Percentiles rank a stretch among this genome's conserved stretches.
These are phyloP conservation scores for Calyptomena viridis DNA, from an alignment of 2,113 vertebrate genomes.

Conservation along the genomic window DNA sequence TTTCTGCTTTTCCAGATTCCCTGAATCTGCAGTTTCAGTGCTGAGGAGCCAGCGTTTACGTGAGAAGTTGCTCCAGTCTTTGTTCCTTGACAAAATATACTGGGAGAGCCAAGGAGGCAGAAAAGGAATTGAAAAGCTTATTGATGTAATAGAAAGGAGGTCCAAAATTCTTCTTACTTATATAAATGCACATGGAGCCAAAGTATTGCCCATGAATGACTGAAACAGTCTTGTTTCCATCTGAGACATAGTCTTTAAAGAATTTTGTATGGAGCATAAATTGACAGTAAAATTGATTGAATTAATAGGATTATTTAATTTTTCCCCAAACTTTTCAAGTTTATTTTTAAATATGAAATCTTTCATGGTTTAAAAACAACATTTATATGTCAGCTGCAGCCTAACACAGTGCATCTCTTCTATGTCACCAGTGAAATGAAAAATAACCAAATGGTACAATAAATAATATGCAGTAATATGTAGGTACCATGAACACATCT, in stretches of 20 bases:
- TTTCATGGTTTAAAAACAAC: not conserved
- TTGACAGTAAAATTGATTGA: not conserved
- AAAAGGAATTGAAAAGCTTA: conserved; percentile 92
- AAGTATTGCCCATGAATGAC: conserved; percentile 82
- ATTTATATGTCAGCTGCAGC: not conserved
- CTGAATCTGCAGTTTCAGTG: conserved; percentile 85
- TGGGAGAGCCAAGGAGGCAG: conserved; percentile 97
- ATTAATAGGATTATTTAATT: not conserved
- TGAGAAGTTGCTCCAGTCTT: conserved; percentile 92
- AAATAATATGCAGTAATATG: not conserved
- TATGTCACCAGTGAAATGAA: not conserved
- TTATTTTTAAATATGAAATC: not conserved
- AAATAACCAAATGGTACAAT: not conserved
- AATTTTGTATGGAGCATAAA: not conserved
- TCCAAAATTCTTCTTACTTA: conserved; percentile 90
- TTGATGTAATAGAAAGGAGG: conserved; percentile 90
- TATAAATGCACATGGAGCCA: conserved; percentile 89
- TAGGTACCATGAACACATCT: not conserved
- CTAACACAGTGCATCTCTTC: not conserved
- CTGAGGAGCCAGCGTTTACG: conserved; percentile 86
- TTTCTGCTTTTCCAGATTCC: conserved; percentile 80
- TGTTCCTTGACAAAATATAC: conserved; percentile 91
- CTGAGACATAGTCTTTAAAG: not conserved
- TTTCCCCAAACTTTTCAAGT: not conserved
- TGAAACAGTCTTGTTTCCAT: conserved; percentile 56